Percentiles rank a stretch among this genome's conserved stretches.
Conservation (phyloP, 2,113 vertebrate species). For the Cebus imitator region DNA sequence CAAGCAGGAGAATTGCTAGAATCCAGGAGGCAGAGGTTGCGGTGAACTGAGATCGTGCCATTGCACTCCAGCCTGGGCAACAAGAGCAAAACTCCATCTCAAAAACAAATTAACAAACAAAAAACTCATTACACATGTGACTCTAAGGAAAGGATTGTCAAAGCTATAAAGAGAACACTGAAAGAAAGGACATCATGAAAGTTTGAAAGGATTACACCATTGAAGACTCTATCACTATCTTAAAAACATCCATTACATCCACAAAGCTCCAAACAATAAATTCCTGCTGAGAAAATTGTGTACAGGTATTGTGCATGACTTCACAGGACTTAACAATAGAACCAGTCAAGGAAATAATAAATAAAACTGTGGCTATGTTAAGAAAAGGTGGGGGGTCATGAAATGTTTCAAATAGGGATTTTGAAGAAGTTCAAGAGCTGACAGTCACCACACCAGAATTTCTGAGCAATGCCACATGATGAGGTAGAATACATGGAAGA, state of each 20-base stretch:
- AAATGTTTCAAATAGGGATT: not conserved
- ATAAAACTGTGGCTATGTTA: not conserved
- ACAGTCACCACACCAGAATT: not conserved
- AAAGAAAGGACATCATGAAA: not conserved
- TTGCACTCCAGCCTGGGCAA: no score
- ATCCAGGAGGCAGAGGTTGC: no score
- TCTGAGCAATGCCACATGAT: not conserved
- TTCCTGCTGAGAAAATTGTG: not conserved
- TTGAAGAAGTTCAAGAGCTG: not conserved
- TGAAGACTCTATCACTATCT: not conserved
- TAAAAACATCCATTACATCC: not conserved
- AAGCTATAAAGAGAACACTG: not conserved
- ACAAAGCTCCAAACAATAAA: not conserved
- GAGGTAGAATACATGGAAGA: not conserved
- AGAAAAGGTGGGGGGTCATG: not conserved
- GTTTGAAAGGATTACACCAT: not conserved
- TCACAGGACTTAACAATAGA: not conserved
- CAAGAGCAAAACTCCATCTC: no score
- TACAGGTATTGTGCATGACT: not conserved
- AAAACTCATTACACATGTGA: no score
- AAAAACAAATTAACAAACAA: no score
- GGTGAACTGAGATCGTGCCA: no score
- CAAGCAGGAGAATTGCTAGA: no score
- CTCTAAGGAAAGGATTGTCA: not conserved
- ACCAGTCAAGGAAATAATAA: not conserved